Percentiles rank a stretch among this genome's conserved stretches.
Conservation (phyloP, 2,113 vertebrate species). For the Penelope pileata region DNA sequence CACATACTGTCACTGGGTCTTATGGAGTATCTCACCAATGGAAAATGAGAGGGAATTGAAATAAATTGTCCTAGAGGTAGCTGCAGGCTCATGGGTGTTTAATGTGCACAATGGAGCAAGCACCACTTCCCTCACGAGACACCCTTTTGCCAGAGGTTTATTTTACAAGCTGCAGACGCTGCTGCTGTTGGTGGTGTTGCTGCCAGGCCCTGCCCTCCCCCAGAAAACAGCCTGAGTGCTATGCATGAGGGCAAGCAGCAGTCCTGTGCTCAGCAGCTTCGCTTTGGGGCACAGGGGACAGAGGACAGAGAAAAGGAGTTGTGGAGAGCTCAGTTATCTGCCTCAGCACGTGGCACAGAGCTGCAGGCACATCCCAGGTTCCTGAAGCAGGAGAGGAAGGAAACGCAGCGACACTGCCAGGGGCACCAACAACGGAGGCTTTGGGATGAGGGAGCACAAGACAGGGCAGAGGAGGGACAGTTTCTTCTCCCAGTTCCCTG, state of each 20-base stretch:
- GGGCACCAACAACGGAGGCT: background rate
- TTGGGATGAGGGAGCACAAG: background rate
- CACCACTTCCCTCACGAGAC: background rate
- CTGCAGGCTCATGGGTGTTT: background rate
- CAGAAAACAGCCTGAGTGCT: too few species aligned
- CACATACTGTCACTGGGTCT: background rate
- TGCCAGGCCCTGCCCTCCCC: background rate
- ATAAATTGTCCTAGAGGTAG: conserved; percentile 43
- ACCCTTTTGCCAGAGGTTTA: background rate
- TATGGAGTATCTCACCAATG: background rate
- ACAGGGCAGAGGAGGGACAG: background rate
- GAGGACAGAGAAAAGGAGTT: background rate
- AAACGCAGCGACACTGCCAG: background rate
- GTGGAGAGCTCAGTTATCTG: background rate
- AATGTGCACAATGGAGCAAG: background rate
- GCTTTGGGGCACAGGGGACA: background rate
- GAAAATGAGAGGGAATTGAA: conserved; percentile 50
- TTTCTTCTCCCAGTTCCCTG: too few species aligned
- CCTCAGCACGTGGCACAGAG: background rate
- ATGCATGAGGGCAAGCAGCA: background rate
- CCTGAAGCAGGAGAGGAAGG: fast-evolving
- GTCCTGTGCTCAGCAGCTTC: background rate
- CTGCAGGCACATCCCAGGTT: background rate
- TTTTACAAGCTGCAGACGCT: background rate
- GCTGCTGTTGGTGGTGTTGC: background rate